Conservation (phyloP, 2,113 vertebrate genomes). For the Scopus umbretta region DNA sequence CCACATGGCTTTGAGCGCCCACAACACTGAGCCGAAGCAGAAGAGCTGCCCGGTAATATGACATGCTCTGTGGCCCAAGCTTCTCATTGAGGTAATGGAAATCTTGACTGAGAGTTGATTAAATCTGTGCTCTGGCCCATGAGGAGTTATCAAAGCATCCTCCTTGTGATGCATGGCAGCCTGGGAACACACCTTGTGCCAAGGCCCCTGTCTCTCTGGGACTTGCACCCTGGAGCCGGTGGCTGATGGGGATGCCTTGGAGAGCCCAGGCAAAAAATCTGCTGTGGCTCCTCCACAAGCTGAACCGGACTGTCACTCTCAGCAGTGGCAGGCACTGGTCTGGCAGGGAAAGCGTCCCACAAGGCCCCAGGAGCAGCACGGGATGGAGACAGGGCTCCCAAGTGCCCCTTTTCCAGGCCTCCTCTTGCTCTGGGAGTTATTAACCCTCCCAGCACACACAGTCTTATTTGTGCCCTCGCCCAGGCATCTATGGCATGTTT, state of each 20-base stretch:
- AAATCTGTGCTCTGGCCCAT: background rate
- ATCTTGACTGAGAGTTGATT: background rate
- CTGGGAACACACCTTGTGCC: background rate
- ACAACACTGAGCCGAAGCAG: background rate
- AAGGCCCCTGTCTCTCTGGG: background rate
- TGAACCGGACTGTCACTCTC: background rate
- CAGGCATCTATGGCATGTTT: background rate
- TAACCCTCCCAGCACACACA: background rate
- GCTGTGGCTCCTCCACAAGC: background rate
- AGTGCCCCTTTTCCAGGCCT: background rate
- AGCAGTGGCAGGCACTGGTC: background rate
- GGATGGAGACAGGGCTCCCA: background rate
- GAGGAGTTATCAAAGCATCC: background rate
- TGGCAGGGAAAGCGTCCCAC: background rate
- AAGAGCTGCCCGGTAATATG: background rate
- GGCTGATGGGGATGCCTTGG: background rate
- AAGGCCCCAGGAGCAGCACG: background rate
- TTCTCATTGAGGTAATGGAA: background rate
- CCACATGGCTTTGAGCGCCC: rapidly evolving
- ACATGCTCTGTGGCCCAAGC: background rate
- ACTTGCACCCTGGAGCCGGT: background rate
- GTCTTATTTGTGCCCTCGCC: background rate
- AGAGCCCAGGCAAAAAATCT: background rate
- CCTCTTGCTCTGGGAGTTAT: background rate
- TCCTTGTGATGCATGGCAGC: background rate